Conservation (phyloP, 1,140 invertebrate species). For the Drosophila varians region DNA sequence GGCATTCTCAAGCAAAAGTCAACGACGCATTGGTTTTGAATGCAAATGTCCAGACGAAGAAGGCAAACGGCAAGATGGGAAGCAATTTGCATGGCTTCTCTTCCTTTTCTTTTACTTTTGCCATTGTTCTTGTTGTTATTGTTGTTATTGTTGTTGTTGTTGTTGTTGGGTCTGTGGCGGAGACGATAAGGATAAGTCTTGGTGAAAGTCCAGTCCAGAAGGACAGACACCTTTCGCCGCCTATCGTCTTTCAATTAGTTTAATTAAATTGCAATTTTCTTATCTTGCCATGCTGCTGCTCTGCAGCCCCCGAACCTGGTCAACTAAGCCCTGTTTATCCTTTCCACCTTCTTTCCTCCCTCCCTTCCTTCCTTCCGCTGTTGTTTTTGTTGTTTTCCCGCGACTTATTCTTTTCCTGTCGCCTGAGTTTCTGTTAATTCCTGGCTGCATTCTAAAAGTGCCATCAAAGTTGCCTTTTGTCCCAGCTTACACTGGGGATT, state of each 20-base stretch:
- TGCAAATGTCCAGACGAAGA: slow-evolving; percentile 63
- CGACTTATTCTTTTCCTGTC: slow-evolving; percentile 18
- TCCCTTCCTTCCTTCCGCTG: background rate
- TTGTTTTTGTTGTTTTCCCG: slow-evolving; percentile 1
- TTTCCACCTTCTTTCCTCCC: background rate
- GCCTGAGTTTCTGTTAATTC: slow-evolving; percentile 16
- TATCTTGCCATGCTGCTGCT: slow-evolving; percentile 47
- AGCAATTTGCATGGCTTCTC: slow-evolving; percentile 71
- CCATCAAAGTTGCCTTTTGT: slow-evolving; percentile 28
- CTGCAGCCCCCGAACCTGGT: no score
- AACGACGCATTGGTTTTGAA: slow-evolving; percentile 71
- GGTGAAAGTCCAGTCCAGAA: slow-evolving; percentile 5
- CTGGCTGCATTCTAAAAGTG: slow-evolving; percentile 27
- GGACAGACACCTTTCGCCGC: slow-evolving; percentile 39
- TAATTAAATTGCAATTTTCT: slow-evolving; percentile 73
- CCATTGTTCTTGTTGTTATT: slow-evolving; percentile 2
- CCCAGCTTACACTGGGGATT: background rate
- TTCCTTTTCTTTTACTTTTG: slow-evolving; percentile 8
- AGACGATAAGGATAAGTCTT: slow-evolving; percentile 66
- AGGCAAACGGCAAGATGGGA: slow-evolving; percentile 38
- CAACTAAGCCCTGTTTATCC: slow-evolving; percentile 54
- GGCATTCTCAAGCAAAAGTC: slow-evolving; percentile 66
- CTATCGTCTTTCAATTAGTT: slow-evolving; percentile 80
- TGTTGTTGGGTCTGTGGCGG: slow-evolving; percentile 43
- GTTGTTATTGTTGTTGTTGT: slow-evolving; percentile 27